phyloP scores from a whole-genome alignment of 2,888 invertebrate genomes.

The Hemithea aestivaria region DNA sequence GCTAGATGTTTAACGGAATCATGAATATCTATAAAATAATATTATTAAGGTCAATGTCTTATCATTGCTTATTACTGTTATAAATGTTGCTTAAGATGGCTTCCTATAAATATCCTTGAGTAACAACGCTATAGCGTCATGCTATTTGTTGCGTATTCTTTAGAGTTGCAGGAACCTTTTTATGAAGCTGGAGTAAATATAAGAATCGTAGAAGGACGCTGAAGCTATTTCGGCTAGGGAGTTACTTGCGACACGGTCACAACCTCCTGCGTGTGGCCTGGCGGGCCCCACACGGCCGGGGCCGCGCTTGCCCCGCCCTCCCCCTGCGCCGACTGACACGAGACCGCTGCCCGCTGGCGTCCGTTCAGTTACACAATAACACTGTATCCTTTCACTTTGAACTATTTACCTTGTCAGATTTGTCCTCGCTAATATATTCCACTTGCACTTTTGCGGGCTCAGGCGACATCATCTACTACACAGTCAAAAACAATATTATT shows the following conservation, averaged over 20 bases:
- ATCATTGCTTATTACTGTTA: not conserved
- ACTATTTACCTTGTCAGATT: constrained; percentile 68
- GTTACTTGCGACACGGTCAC: constrained; percentile 79
- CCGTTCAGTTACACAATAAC: constrained; percentile 74
- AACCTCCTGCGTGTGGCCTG: constrained; percentile 80
- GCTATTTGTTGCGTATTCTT: not conserved
- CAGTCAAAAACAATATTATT: constrained; percentile 64
- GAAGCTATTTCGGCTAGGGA: constrained; percentile 74
- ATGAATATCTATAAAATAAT: not conserved
- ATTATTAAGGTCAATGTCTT: constrained; percentile 5
- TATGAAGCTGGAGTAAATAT: constrained; percentile 12
- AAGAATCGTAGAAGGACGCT: constrained; percentile 43
- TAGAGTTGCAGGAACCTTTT: not conserved
- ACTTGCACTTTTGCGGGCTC: constrained; percentile 70
- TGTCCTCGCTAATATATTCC: constrained; percentile 75
- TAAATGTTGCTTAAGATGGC: constrained; percentile 22
- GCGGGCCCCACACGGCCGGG: constrained; percentile 79
- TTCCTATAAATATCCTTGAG: constrained; percentile 7
- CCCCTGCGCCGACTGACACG: constrained; percentile 72
- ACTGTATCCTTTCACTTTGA: constrained; percentile 54
- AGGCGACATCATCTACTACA: constrained; percentile 76
- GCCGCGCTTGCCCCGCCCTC: constrained; percentile 77
- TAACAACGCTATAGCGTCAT: not conserved
- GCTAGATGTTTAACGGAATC: constrained; percentile 4
- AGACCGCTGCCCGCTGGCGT: constrained; percentile 76